A percentile compares a stretch with the other conserved stretches of the same genome.
phyloP scores from a whole-genome alignment of 2,888 invertebrate species.

The Brenthis daphne region DNA sequence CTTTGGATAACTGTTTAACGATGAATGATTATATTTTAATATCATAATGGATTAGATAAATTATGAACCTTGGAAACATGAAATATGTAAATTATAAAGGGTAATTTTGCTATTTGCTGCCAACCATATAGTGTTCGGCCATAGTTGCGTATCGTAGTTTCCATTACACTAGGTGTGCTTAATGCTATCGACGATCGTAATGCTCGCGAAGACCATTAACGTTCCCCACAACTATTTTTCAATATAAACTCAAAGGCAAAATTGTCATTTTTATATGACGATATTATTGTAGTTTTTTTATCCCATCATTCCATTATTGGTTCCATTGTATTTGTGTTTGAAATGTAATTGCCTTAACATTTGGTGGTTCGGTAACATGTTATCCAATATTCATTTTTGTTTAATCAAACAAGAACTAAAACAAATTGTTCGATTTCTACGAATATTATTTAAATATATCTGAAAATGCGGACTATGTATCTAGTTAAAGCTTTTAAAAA shows the following conservation, averaged over 20 bases:
- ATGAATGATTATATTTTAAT: conserved; percentile 49
- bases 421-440: conserved; percentile 27
- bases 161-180: conserved; percentile 71
- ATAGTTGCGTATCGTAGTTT: conserved; percentile 56
- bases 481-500: too few species aligned
- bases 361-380: conserved; percentile 26
- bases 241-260: conserved; percentile 66
- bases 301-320: conserved; percentile 65
- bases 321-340: conserved; percentile 59
- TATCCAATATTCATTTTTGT: conserved; percentile 16
- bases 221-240: conserved; percentile 67
- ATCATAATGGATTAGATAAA: conserved; percentile 43
- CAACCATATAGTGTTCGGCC: conserved; percentile 8
- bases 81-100: conserved; percentile 16
- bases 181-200: conserved; percentile 66
- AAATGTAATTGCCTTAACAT: conserved; percentile 46
- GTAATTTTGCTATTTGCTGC: conserved; percentile 18
- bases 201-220: conserved; percentile 70
- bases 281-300: conserved; percentile 55
- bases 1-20: conserved; percentile 60
- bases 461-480: background rate
- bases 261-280: conserved; percentile 69
- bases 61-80: conserved; percentile 18
- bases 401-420: conserved; percentile 45
- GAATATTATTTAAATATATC: conserved; percentile 1